Evolutionary conservation across 1,140 invertebrate species (phyloP), one percentile per base, ranked within the genome.

Genomic region (Sitobion miscanthi): DNA sequence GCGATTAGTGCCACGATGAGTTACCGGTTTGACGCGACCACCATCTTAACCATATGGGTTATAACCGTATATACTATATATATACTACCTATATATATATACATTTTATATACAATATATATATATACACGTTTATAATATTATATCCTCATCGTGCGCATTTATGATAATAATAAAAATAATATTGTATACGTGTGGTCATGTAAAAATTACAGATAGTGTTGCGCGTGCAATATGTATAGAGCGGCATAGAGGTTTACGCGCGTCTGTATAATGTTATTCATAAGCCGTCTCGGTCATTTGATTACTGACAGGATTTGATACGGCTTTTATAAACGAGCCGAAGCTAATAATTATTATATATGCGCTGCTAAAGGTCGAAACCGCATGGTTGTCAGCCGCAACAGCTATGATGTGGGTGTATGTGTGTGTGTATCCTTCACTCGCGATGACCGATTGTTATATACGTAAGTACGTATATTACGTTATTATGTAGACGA

Each of bases 21-120:
- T 77, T 77, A 77, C 62, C 62, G 62, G 62, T 77, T 77, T 77
- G 62, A 77, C 62, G n/a, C 62, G 62, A 77, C 62, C 62, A 77
- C 62, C 30, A 77, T 77, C 14, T 69, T 14, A 69, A 52, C 52
- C 52, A 52, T 21, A 52, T 54, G 52, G 20, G 52, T 54, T 54
- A 54, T 6, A 54, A n/a, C 30, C 30, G 30, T 77, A n/a, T 77
- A 4, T 77, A 69, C 23, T 11, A 11, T 49, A 49, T 57, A 30
- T 62, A 30, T 30, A 14, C 1, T 38, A 49, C 47, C 8, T 49
- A 49, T 7, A 11, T 57, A 7, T 57, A 8, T 25, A 9, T 57
- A 30, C 9, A 30, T 62, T 47, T 47, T 47, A 49, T 49, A 49
- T 49, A 49, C 8, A 11, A 25, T 57, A 25, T 42, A 42, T 42